Conservation (phyloP, 2,797 vertebrate species). For the Lycodopsis pacificus region DNA sequence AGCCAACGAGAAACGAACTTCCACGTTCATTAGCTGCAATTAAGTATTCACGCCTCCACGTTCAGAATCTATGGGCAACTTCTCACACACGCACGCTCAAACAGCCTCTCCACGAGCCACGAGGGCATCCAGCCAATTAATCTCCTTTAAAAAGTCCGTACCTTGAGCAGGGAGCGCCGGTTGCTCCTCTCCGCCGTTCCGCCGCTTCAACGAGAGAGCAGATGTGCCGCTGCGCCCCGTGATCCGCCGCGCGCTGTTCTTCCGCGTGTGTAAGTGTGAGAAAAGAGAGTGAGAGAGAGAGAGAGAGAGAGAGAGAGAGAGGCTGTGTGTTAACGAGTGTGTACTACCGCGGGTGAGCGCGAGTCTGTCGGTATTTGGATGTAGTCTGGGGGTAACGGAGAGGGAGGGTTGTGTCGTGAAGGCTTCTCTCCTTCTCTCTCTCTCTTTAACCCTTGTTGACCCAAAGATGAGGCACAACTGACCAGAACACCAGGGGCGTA, state of each 20-base stretch:
- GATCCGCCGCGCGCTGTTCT: constrained; percentile 21
- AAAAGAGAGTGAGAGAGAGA: no score
- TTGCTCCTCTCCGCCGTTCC: constrained; percentile 31
- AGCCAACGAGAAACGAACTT: constrained; percentile 33
- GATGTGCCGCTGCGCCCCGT: constrained; percentile 40
- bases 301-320: not conserved
- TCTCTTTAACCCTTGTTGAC: constrained; percentile 65
- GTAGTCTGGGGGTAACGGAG: constrained; percentile 56
- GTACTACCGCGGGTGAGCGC: constrained; percentile 24
- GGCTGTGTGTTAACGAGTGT: constrained; percentile 17
- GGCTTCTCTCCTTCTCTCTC: constrained; percentile 37
- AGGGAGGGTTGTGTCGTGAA: constrained; percentile 54
- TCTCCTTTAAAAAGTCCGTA: constrained; percentile 51
- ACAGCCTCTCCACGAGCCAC: constrained; percentile 1
- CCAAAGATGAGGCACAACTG: constrained; percentile 16
- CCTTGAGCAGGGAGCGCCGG: constrained; percentile 43
- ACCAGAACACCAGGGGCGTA: not conserved
- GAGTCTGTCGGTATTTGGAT: constrained; percentile 55
- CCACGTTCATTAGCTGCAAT: constrained; percentile 14
- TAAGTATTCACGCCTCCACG: not conserved
- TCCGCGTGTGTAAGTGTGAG: constrained; percentile 28
- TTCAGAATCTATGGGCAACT: constrained; percentile 34
- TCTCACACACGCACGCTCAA: constrained; percentile 14
- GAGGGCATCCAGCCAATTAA: constrained; percentile 20
- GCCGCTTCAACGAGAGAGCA: constrained; percentile 30